Percentiles rank a stretch among this genome's conserved stretches.
phyloP scores from a whole-genome alignment of 35 echinoderm and acorn worm genomes.

The Ophiothrix spiculata region DNA sequence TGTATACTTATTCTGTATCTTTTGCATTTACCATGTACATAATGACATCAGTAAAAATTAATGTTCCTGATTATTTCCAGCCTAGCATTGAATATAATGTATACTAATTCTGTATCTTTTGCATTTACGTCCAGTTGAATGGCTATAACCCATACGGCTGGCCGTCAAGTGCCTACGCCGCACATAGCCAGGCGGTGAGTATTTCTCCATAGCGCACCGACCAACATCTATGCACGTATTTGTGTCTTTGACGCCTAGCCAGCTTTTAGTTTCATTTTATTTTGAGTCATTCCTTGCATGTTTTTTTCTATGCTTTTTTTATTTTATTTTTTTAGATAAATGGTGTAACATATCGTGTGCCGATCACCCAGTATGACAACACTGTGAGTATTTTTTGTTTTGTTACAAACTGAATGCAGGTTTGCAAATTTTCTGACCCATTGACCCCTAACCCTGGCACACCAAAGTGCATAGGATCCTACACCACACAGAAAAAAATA shows the following conservation, averaged over 20 bases:
- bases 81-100: no score
- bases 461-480: no score
- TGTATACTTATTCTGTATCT: no score
- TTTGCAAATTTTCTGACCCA: no score
- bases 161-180: neutral
- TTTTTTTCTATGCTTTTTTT: neutral
- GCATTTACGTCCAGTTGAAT: neutral
- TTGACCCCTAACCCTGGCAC: no score
- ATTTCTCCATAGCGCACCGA: neutral
- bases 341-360: neutral
- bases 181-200: conserved; percentile 12
- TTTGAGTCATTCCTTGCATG: neutral
- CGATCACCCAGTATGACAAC: neutral
- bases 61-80: no score
- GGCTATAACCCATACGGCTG: conserved; percentile 8
- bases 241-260: neutral
- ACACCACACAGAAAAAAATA: no score
- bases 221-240: neutral
- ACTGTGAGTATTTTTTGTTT: neutral
- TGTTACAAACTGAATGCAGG: neutral
- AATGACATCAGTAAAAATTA: no score
- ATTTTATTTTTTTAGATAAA: neutral
- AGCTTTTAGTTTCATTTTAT: neutral
- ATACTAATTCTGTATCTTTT: neutral
- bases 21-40: no score